These are phyloP conservation scores for Pachyseris speciosa DNA, from an alignment of 64 coral and sea anemone species.

Conservation along the genomic window DNA sequence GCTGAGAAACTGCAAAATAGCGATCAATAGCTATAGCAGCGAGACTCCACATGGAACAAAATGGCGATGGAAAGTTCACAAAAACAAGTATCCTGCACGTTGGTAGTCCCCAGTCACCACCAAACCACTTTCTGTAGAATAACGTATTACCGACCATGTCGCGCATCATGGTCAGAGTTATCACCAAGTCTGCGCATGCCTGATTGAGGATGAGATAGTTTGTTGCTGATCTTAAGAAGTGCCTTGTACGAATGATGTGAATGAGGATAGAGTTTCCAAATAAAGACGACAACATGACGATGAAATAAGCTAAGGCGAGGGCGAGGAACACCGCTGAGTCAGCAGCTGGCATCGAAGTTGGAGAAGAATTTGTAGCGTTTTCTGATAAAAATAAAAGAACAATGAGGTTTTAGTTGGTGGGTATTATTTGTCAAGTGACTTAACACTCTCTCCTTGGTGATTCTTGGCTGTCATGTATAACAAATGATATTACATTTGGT, in stretches of 20 bases:
- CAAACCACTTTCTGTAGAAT: background rate
- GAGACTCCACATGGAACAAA: conserved; percentile 4
- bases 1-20: background rate
- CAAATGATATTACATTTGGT: no score
- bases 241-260: background rate
- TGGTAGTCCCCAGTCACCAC: background rate
- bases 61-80: background rate
- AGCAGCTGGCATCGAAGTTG: background rate
- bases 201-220: background rate
- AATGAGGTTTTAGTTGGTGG: no score
- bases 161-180: background rate
- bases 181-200: conserved; percentile 15
- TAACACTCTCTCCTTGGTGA: no score
- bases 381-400: background rate
- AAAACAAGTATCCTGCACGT: background rate
- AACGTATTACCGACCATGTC: background rate
- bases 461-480: no score
- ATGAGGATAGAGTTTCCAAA: background rate
- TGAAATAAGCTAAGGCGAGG: background rate
- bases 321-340: background rate
- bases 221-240: background rate
- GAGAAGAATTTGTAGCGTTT: background rate
- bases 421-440: no score
- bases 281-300: background rate
- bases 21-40: conserved; percentile 2